Percentiles rank a stretch among this genome's conserved stretches.
These are phyloP conservation scores for Drosophila longiperda DNA, from an alignment of 2,888 invertebrate genomes.

Conservation along the genomic window DNA sequence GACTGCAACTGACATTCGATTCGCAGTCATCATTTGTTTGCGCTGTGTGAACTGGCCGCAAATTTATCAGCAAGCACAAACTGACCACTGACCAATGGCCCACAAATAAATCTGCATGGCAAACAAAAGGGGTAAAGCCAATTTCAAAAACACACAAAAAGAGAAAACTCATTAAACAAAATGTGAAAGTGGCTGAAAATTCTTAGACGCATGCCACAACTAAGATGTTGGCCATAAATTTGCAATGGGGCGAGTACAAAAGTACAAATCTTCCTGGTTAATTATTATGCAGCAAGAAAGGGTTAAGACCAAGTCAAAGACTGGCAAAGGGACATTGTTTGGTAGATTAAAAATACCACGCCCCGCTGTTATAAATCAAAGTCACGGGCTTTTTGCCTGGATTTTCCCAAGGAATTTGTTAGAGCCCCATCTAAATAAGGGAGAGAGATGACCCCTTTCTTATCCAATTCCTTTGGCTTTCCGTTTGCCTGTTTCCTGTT, in stretches of 20 bases:
- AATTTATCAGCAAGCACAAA: conserved; percentile 37
- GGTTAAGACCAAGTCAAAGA: conserved; percentile 13
- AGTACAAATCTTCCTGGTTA: conserved; percentile 40
- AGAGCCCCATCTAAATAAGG: conserved; percentile 26
- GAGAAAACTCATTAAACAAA: conserved; percentile 55
- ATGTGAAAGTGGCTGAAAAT: conserved; percentile 50
- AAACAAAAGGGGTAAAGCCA: conserved; percentile 34
- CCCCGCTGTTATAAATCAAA: conserved; percentile 77
- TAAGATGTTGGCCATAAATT: conserved; percentile 66
- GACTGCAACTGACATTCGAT: conserved; percentile 30
- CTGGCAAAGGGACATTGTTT: conserved; percentile 39
- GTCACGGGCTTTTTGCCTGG: conserved; percentile 74
- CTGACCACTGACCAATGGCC: conserved; percentile 26
- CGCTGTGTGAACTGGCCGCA: conserved; percentile 16
- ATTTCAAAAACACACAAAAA: conserved; percentile 40
- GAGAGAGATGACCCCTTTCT: conserved; percentile 5
- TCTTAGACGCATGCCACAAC: conserved; percentile 39
- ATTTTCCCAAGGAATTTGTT: conserved; percentile 78
- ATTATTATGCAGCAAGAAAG: conserved; percentile 66
- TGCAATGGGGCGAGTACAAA: conserved; percentile 13
- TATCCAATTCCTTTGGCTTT: conserved; percentile 18
- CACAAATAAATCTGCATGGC: conserved; percentile 8
- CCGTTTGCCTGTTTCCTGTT: conserved; percentile 61
- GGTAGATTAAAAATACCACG: conserved; percentile 77
- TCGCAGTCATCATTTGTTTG: conserved; percentile 54